Conservation (phyloP, 2,113 vertebrate species). For the Indicator indicator region DNA sequence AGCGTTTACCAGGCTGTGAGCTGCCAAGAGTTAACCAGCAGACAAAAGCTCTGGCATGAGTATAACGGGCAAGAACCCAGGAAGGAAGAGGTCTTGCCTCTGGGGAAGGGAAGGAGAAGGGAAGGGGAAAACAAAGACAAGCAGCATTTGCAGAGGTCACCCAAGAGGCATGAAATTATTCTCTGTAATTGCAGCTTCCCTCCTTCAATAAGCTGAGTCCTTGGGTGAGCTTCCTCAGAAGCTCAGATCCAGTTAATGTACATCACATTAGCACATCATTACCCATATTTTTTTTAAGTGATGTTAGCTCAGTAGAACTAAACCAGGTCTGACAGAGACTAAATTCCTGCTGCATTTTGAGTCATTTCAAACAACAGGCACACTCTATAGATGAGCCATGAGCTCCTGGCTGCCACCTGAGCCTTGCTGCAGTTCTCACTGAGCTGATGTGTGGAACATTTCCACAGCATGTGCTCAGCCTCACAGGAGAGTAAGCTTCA, state of each 20-base stretch:
- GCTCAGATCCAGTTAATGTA: rapidly evolving
- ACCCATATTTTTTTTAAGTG: neutral
- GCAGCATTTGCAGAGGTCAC: neutral
- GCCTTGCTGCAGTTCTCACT: neutral
- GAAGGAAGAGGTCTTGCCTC: neutral
- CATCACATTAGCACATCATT: neutral
- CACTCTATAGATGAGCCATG: rapidly evolving
- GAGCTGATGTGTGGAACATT: neutral
- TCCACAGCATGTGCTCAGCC: neutral
- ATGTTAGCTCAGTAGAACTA: neutral
- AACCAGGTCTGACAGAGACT: neutral
- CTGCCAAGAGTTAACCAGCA: neutral
- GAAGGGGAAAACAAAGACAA: neutral
- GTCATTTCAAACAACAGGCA: neutral
- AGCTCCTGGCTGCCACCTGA: neutral
- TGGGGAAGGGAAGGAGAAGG: neutral
- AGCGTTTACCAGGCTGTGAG: conserved; percentile 2
- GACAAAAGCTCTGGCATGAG: neutral
- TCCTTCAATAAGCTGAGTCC: neutral
- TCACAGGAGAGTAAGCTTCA: neutral
- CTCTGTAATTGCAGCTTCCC: neutral
- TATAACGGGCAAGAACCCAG: neutral
- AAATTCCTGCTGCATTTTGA: neutral
- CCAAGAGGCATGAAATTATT: neutral
- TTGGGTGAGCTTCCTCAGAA: neutral